Percentiles rank a stretch among this genome's conserved stretches.
phyloP scores from a whole-genome alignment of 1,140 invertebrate species.

The Formica exsecta region DNA sequence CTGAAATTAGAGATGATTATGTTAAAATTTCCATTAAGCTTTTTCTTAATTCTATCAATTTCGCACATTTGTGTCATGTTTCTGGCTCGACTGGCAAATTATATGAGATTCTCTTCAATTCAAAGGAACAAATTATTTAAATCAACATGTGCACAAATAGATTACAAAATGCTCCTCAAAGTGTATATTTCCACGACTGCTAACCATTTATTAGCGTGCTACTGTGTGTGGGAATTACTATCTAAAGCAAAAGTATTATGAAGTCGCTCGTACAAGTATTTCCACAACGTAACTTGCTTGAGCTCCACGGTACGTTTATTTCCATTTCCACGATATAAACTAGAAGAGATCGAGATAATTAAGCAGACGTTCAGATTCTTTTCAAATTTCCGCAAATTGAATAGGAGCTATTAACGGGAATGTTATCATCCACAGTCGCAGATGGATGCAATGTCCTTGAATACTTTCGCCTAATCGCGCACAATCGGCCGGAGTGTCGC shows the following conservation, averaged over 20 bases:
- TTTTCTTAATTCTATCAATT: neutral
- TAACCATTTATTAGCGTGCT: neutral
- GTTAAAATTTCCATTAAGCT: slow-evolving; percentile 10
- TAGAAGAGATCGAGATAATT: neutral
- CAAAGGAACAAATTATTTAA: neutral
- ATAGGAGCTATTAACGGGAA: slow-evolving; percentile 65
- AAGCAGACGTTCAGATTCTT: neutral
- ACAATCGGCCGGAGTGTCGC: slow-evolving; percentile 57
- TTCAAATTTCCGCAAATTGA: slow-evolving; percentile 46
- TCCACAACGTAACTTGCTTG: neutral
- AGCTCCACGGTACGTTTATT: neutral
- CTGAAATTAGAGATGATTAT: too few species aligned
- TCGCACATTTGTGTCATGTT: neutral
- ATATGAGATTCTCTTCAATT: neutral
- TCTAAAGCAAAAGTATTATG: slow-evolving; percentile 18
- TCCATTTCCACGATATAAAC: neutral
- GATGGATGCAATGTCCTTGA: slow-evolving; percentile 73
- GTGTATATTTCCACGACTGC: neutral
- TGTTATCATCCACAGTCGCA: slow-evolving; percentile 52
- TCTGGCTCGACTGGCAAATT: neutral
- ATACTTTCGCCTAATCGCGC: slow-evolving; percentile 76
- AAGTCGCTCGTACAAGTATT: neutral
- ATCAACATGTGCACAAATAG: neutral
- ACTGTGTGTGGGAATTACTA: neutral
- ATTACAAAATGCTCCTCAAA: neutral